Conservation (phyloP, 2,113 vertebrate species). For the Heptranchias perlo region DNA sequence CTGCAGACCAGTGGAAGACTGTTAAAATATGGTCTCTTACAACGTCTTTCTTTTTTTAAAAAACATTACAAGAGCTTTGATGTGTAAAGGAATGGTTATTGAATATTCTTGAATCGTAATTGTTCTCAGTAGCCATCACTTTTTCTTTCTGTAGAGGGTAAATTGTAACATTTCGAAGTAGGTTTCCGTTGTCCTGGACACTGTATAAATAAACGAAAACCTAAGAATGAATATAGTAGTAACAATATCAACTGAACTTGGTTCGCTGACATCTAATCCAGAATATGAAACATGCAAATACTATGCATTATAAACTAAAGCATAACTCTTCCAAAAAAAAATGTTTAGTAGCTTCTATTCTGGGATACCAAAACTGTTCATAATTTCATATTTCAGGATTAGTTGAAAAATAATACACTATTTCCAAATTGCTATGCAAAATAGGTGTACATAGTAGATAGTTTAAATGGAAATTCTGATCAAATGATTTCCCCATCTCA, state of each 20-base stretch:
- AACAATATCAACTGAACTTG: neutral
- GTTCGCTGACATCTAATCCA: neutral
- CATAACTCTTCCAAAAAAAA: neutral
- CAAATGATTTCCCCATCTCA: neutral
- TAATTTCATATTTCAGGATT: neutral
- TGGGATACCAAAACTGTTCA: neutral
- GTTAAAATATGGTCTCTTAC: conserved; percentile 32
- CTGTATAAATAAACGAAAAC: conserved; percentile 43
- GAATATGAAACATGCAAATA: neutral
- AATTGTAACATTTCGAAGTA: conserved; percentile 54
- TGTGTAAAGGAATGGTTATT: conserved; percentile 25
- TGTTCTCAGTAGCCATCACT: conserved; percentile 56
- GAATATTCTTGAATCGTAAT: conserved; percentile 21
- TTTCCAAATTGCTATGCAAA: neutral
- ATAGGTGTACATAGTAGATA: neutral
- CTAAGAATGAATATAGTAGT: conserved; percentile 5
- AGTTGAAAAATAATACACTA: neutral
- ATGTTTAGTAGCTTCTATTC: neutral
- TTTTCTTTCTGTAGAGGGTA: conserved; percentile 61
- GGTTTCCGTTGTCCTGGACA: conserved; percentile 61
- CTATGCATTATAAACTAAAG: neutral
- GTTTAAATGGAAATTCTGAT: neutral
- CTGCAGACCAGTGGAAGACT: neutral
- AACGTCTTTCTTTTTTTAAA: neutral
- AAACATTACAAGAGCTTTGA: conserved; percentile 29